Percentiles rank a stretch among this genome's conserved stretches.
Conservation (phyloP, 2,113 vertebrate genomes). For the Grammomys dolichurus region DNA sequence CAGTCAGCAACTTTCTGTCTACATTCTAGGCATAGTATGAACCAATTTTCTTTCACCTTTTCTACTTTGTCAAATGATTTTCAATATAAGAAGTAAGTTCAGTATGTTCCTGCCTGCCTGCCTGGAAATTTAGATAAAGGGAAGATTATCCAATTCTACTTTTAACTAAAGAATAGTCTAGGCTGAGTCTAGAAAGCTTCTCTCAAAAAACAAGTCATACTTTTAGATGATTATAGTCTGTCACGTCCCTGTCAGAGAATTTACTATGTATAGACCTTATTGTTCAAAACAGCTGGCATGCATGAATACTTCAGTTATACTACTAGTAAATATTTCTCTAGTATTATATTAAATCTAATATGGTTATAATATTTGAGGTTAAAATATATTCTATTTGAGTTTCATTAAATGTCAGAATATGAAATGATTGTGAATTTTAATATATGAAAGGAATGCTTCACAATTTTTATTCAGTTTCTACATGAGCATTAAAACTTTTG, state of each 20-base stretch:
- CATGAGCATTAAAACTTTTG: neutral
- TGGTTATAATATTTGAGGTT: neutral
- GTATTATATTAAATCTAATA: neutral
- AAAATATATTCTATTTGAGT: neutral
- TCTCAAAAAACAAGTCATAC: neutral
- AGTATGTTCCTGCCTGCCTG: neutral
- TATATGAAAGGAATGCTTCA: neutral
- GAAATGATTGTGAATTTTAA: neutral
- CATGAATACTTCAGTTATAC: neutral
- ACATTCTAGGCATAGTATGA: neutral
- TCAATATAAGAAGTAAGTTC: neutral
- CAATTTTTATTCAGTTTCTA: neutral
- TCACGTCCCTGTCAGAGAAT: neutral
- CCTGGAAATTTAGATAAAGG: neutral
- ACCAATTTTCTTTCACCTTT: neutral
- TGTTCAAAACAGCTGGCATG: conserved; percentile 27
- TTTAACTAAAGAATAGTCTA: too few species aligned
- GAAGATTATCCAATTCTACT: neutral
- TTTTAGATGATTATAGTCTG: conserved; percentile 1
- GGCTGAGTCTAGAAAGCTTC: too few species aligned
- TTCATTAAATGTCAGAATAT: neutral
- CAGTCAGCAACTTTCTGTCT: neutral
- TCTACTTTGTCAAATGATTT: conserved; percentile 17
- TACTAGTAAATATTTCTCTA: neutral
- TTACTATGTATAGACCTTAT: neutral